Conservation (phyloP, 1,140 invertebrate genomes). For the Pseudomyrmex cubaensis region DNA sequence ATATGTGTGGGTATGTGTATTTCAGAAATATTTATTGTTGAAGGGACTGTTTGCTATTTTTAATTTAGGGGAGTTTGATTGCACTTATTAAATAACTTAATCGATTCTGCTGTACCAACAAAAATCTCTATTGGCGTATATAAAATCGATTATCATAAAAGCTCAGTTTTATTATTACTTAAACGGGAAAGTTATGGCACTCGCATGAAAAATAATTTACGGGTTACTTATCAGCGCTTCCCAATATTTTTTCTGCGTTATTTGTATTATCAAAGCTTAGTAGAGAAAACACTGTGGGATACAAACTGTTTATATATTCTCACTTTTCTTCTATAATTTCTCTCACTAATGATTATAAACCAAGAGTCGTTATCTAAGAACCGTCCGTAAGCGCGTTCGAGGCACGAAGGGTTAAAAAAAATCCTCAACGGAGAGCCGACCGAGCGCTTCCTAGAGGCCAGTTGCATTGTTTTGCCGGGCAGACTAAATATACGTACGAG, state of each 20-base stretch:
- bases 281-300: neutral
- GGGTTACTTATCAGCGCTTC: neutral
- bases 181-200: neutral
- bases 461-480: constrained; percentile 80
- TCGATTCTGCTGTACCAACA: neutral
- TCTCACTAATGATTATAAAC: no score
- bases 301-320: no score
- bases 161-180: neutral
- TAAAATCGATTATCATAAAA: neutral
- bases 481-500: constrained; percentile 82
- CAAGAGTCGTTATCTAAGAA: no score
- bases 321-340: no score
- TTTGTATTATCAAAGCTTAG: neutral
- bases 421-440: constrained; percentile 42
- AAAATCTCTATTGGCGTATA: constrained; percentile 10
- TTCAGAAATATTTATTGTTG: neutral
- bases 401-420: constrained; percentile 57
- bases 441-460: constrained; percentile 77
- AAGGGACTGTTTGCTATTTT: constrained; percentile 11
- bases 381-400: neutral
- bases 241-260: neutral
- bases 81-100: constrained; percentile 22
- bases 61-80: constrained; percentile 29
- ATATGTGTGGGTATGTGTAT: no score
- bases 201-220: neutral